Evolutionary conservation across 2,888 invertebrate genomes (phyloP).

Genomic region (Eupeodes latifasciatus): DNA sequence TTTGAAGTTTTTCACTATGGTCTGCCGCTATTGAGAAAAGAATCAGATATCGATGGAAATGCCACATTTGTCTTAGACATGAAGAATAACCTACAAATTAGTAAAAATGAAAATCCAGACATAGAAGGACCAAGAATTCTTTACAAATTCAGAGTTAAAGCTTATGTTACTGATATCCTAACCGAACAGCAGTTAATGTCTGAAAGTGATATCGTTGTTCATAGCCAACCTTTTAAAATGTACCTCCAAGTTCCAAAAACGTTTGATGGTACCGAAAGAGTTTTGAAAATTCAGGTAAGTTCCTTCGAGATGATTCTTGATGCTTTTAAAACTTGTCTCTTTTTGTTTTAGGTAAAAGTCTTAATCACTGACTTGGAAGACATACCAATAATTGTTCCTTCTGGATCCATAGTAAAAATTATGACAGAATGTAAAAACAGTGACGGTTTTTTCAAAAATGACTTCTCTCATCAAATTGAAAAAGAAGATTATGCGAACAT

Average conservation of each 20-base stretch:
- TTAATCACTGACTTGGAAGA: slow-evolving; percentile 88
- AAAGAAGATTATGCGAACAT: not conserved
- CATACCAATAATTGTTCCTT: slow-evolving; percentile 86
- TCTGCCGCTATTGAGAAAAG: slow-evolving; percentile 28
- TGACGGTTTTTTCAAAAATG: not conserved
- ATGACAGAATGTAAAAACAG: not conserved
- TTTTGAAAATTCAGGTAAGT: slow-evolving; percentile 83
- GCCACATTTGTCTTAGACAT: slow-evolving; percentile 90
- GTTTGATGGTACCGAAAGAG: slow-evolving; percentile 95
- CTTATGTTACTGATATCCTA: slow-evolving; percentile 93
- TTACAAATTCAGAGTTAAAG: slow-evolving; percentile 87
- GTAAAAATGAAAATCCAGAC: not conserved
- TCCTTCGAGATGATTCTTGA: not conserved
- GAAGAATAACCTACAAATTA: slow-evolving; percentile 87
- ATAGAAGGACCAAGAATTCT: not conserved
- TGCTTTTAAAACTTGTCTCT: not conserved
- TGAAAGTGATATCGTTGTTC: slow-evolving; percentile 86
- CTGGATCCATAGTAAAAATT: slow-evolving; percentile 84
- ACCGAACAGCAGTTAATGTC: slow-evolving; percentile 86
- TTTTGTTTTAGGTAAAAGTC: slow-evolving; percentile 31
- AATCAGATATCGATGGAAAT: slow-evolving; percentile 84
- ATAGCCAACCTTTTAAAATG: slow-evolving; percentile 89
- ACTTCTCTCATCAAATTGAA: not conserved
- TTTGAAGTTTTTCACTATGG: slow-evolving; percentile 36
- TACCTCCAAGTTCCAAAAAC: slow-evolving; percentile 92